A percentile compares a stretch with the other conserved stretches of the same genome.
These are phyloP conservation scores for Catocala sponsa DNA, from an alignment of 2,888 invertebrate genomes.

Conservation along the genomic window DNA sequence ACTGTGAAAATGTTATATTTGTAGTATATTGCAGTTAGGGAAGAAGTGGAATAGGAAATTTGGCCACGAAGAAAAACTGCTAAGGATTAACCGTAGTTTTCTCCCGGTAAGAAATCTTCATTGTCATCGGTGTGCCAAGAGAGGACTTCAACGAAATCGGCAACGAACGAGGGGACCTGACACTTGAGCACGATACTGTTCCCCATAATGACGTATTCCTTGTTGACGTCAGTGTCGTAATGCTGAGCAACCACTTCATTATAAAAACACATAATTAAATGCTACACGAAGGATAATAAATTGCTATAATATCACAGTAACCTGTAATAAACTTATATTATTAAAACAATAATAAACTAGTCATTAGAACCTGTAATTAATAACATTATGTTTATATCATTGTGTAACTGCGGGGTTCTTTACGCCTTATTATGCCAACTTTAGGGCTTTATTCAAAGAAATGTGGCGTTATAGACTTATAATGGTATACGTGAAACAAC, in stretches of 20 bases:
- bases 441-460: no score
- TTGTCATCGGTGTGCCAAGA: slow-evolving; percentile 94
- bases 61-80: slow-evolving; percentile 36
- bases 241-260: slow-evolving; percentile 92
- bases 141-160: slow-evolving; percentile 94
- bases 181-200: slow-evolving; percentile 94
- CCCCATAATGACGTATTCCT: slow-evolving; percentile 94
- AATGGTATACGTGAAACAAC: no score
- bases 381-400: not conserved
- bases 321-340: not conserved
- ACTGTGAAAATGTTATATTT: slow-evolving; percentile 86
- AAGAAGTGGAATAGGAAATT: slow-evolving; percentile 38
- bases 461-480: no score
- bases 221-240: slow-evolving; percentile 95
- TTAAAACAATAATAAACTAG: not conserved
- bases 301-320: not conserved
- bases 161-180: slow-evolving; percentile 95
- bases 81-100: slow-evolving; percentile 87
- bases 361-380: slow-evolving; percentile 11
- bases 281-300: not conserved
- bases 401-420: no score
- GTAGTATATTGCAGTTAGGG: slow-evolving; percentile 14
- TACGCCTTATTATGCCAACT: no score
- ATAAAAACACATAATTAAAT: slow-evolving; percentile 35
- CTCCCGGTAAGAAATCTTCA: slow-evolving; percentile 91